Evolutionary conservation across 2,888 invertebrate genomes (phyloP).

Genomic region (Cerastis leucographa): DNA sequence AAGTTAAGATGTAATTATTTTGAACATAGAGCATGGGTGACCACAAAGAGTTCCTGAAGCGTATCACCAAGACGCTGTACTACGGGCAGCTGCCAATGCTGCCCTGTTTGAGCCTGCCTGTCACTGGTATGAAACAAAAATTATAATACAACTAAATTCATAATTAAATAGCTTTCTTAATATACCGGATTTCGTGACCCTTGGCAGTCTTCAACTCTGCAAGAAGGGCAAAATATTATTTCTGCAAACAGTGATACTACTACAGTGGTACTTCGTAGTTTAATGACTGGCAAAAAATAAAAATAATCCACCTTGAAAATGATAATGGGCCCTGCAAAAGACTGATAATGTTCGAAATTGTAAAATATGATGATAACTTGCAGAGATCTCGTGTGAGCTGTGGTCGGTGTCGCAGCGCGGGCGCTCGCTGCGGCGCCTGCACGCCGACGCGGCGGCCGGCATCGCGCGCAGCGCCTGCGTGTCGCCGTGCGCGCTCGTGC

Average conservation of each 20-base stretch:
- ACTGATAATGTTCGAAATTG: not conserved
- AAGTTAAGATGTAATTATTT: conserved; percentile 33
- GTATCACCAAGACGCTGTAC: conserved; percentile 97
- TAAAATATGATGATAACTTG: not conserved
- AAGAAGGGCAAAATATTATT: not conserved
- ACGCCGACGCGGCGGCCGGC: conserved; percentile 94
- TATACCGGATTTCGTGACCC: not conserved
- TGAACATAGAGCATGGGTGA: conserved; percentile 91
- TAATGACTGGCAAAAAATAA: not conserved
- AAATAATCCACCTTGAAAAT: not conserved
- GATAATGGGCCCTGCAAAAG: not conserved
- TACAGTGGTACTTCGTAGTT: not conserved
- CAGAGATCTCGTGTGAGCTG: conserved; percentile 95
- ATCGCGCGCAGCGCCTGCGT: conserved; percentile 95
- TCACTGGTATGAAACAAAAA: conserved; percentile 92
- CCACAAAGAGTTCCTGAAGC: conserved; percentile 94
- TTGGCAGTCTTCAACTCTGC: not conserved
- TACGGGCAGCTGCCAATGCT: conserved; percentile 95
- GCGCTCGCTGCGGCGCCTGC: conserved; percentile 94
- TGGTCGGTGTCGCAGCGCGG: conserved; percentile 95
- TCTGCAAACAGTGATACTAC: not conserved
- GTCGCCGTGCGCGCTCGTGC: conserved; percentile 97
- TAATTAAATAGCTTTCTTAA: not conserved
- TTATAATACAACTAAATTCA: not conserved
- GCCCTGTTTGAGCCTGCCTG: conserved; percentile 93